Base-by-base conservation (phyloP, 2,113 vertebrate genomes). In the Bufo bufo region DNA sequence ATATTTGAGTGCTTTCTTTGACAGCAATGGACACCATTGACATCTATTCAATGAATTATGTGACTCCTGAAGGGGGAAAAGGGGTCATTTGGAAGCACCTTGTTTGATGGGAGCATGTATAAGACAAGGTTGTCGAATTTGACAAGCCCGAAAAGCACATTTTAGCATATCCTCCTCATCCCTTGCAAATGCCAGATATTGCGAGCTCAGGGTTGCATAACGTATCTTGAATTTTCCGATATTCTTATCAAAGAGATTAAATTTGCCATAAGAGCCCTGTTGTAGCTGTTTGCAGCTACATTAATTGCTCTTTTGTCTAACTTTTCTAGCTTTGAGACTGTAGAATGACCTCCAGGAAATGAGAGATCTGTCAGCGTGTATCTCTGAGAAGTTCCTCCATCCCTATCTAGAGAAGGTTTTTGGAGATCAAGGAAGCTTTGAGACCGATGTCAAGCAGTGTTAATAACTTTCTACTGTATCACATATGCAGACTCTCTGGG, bases 371-470 rank as follows among this genome's bases (percentile, higher is more conserved):
- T 43, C 33, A 17, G 72, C 19, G 2, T 5, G 20, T 52, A 49
- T 85, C 84, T 85, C 14, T 19, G 33, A 85, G 69, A 59, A 47
- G 45, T 72, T 77, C 56, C 13, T 20, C 10, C 8, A 3, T 13
- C 43, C 11, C 72, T 85, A 63, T 63, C 84, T 59, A 85, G 72
- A 77, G 71, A 49, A 58, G 20, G 47, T 66, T 86, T 56, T 77
- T 59, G 72, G 72, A 86, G 85, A 86, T 86, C 45, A 86, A 86
- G 58, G 59, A 11, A 72, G 77, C 85, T 71, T 56, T 81, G 33
- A 71, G 83, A 17, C 45, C 54, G 47, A 61, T 83, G 87, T 84
- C 80, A 89, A 71, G 50, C 52, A 58, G 59, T 49, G 65, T 72
- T 72, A 81, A 81, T 72, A 74, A 74, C 59, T 85, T 61, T 89